A percentile compares a stretch with the other conserved stretches of the same genome.
phyloP scores from a whole-genome alignment of 64 coral and sea anemone genomes.

The Stichodactyla mertensii region DNA sequence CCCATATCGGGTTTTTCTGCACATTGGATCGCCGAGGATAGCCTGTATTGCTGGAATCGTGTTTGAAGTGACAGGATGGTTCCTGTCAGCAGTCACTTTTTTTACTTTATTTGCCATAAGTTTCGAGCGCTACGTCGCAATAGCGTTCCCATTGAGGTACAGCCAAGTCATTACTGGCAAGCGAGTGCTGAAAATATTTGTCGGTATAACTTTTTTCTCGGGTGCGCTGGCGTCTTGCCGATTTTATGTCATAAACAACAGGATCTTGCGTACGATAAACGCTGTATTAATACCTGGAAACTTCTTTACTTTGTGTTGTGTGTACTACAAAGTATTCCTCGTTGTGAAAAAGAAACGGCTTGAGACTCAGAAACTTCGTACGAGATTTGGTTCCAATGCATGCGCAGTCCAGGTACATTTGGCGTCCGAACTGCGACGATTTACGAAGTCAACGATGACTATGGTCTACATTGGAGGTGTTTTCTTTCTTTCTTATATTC shows the following conservation, averaged over 20 bases:
- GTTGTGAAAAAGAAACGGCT: conserved; percentile 16
- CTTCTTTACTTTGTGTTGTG: conserved; percentile 19
- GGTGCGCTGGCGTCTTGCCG: conserved; percentile 34
- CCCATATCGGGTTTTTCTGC: background rate
- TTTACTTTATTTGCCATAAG: conserved; percentile 14
- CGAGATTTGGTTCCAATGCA: background rate
- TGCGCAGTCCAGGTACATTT: background rate
- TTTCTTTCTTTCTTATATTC: conserved; percentile 24
- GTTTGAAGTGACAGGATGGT: background rate
- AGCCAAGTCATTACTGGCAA: conserved; percentile 2
- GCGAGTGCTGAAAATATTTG: background rate
- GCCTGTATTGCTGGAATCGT: background rate
- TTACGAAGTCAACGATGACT: background rate
- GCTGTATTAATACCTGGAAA: conserved; percentile 36
- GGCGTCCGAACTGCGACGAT: background rate
- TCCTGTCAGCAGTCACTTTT: conserved; percentile 4
- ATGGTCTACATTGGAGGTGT: background rate
- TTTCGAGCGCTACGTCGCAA: conserved; percentile 19
- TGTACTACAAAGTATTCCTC: conserved; percentile 30
- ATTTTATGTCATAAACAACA: conserved; percentile 21
- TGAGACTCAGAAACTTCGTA: background rate
- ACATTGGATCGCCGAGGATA: background rate
- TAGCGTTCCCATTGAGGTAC: conserved; percentile 13
- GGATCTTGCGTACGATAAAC: conserved; percentile 27
- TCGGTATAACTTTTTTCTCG: background rate